Conservation (phyloP, 2,113 vertebrate genomes). For the Serilophus lunatus region DNA sequence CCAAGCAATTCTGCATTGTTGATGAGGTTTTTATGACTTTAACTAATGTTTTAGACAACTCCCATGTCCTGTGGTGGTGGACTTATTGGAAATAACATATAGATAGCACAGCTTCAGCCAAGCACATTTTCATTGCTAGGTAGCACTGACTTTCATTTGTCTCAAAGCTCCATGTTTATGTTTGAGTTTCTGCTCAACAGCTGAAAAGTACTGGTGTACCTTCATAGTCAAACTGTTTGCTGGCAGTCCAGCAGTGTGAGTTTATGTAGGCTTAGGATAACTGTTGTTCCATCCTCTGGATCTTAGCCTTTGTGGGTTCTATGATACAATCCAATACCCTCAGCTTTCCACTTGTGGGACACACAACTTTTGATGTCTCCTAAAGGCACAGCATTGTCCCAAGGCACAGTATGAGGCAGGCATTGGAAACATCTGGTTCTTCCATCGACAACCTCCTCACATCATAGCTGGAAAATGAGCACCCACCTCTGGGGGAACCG, state of each 20-base stretch:
- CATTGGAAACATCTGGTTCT: neutral
- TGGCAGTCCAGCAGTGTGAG: neutral
- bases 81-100: neutral
- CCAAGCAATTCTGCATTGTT: neutral
- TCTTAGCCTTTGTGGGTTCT: accelerated
- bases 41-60: neutral
- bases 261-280: neutral
- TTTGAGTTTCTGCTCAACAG: neutral
- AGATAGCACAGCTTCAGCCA: neutral
- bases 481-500: too few relatives aligned
- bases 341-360: neutral
- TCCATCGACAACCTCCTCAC: neutral
- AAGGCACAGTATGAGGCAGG: neutral
- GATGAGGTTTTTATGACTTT: neutral
- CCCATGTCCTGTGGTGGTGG: neutral
- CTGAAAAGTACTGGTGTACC: neutral
- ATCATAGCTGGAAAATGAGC: neutral
- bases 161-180: neutral
- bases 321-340: neutral
- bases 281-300: neutral
- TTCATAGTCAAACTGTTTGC: neutral
- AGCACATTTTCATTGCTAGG: neutral
- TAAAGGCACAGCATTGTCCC: neutral
- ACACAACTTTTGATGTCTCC: neutral
- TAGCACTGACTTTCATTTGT: neutral